Evolutionary conservation across 2,888 invertebrate species (phyloP), one percentile per base, ranked within the genome.

Genomic region (Luffia ferchaultella): DNA sequence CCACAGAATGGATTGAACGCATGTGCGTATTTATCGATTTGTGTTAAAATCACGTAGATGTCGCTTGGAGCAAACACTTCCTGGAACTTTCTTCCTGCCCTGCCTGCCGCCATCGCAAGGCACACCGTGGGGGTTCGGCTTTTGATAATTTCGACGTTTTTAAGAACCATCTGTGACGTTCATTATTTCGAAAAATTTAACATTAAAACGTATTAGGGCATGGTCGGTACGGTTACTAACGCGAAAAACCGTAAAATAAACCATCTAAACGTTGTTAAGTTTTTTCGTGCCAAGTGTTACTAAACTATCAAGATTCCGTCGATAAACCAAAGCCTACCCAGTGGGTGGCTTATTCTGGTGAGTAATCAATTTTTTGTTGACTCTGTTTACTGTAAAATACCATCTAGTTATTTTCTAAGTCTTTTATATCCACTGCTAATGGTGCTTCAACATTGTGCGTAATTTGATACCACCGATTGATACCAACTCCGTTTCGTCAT

Each of bases 261-360:
- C 71, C 73, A 68, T 70, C 57, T 68, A 69, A 71, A 70, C 73
- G 82, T 75, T 71, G 73, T 76, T 73, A 68, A 71, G 73, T 82
- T 84, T 83, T 82, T 77, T 75, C 71, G 78, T 79, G 79, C 79
- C 76, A 76, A 82, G 84, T 84, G 84, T 79, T 70, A 79, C 68
- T 84, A 90, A 89, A 86, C 89, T 86, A 87, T 86, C 91, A 91
- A 88, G 89, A 91, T 91, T 91, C 90, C 91, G 90, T 88, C 90
- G 86, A 88, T 87, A 90, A 89, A 85, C 86, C 86, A 85, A 86
- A 88, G 87, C 89, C 90, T 87, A 88, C 90, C 90, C 90, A 88
- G 87, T 88, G 91, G 90, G 90, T 91, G 91, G 90, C 90, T 87
- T 85, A 86, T 80, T 83, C 86, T 87, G 89, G 89, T 89, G 73